Conservation (phyloP, 2,113 vertebrate genomes). For the Tringa solitaria region DNA sequence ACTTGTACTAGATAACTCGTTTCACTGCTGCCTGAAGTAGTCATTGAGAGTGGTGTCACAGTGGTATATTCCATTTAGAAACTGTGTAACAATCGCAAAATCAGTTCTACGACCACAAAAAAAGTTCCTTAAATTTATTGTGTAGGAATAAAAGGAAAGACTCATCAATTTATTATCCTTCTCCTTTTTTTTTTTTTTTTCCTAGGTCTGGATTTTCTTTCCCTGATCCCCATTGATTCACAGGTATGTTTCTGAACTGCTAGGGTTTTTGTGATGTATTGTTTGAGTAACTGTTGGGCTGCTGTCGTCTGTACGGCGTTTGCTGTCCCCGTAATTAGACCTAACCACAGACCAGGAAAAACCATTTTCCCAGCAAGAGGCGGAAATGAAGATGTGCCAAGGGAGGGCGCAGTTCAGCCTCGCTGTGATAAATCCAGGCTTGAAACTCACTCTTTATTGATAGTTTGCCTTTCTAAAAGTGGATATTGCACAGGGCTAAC, state of each 20-base stretch:
- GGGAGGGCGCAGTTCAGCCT: neutral
- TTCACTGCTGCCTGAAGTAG: conserved; percentile 57
- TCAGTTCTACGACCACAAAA: conserved; percentile 1
- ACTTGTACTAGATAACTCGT: conserved; percentile 14
- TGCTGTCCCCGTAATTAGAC: neutral
- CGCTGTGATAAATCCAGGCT: neutral
- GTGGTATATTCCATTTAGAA: conserved; percentile 45
- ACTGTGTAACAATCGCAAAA: neutral
- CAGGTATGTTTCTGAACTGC: conserved; percentile 83
- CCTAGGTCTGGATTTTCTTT: conserved; percentile 94
- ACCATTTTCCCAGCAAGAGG: neutral
- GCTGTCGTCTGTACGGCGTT: neutral
- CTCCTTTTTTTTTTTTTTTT: conserved; percentile 62
- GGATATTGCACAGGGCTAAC: neutral
- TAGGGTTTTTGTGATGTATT: neutral
- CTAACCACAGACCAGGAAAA: neutral
- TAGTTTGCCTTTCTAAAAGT: neutral
- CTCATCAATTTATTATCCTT: neutral
- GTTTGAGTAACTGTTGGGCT: neutral
- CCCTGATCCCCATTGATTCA: conserved; percentile 91
- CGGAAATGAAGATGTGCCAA: no score
- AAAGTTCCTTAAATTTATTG: conserved; percentile 41
- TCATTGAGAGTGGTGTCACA: conserved; percentile 45
- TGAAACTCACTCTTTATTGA: neutral
- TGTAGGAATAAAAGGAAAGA: conserved; percentile 16